Evolutionary conservation across 2,113 vertebrate species (phyloP), one percentile per base, ranked within the genome.

Genomic region (Mustela nigripes): DNA sequence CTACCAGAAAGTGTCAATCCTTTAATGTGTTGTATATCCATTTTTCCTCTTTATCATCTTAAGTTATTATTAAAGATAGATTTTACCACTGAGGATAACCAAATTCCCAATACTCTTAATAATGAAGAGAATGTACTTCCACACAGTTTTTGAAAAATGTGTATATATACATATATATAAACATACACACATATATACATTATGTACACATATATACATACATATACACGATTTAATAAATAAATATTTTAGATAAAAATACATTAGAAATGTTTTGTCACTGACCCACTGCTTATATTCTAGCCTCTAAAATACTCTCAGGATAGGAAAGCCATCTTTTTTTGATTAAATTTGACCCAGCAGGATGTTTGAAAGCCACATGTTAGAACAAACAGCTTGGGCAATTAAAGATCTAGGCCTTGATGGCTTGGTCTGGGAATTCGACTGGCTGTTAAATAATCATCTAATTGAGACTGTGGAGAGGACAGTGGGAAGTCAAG

Each of bases 401-500:
- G 80, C 91, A 97, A 98, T 98, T 96, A 98, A 95, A 94, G 76
- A 95, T 91, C 50, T 71, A 87, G 88, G 31, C 53, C 92, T 97
- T 87, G 94, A 96, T 97, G 94, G 79, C 73, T 95, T 97, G 88
- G 53, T 95, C 94, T 97, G 91, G 91, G 56, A 96, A 97, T 92
- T 98, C 94, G 95, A 97, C 96, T 96, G 80, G 60, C 97, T 98
- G 96, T 98, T 98, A 98, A 98, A 98, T 97, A 97, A 98, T 98
- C 97, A 98, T 97, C 84, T 98, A 95, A 98, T 97, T 97, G 96
- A 94, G 71, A 90, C 82, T 91, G 74, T 96, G 91, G 86, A 94
- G 60, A 86, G 90, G 60, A 96, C 90, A 94, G 8, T 87, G 80
- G 45, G 88, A 90, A 96, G 94, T 91, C 87, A 97, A 79, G 67